Percentiles rank a stretch among this genome's conserved stretches.
Evolutionary conservation across 23 tunicate species (phyloP).

Genomic region (Trididemnum nubilum): DNA sequence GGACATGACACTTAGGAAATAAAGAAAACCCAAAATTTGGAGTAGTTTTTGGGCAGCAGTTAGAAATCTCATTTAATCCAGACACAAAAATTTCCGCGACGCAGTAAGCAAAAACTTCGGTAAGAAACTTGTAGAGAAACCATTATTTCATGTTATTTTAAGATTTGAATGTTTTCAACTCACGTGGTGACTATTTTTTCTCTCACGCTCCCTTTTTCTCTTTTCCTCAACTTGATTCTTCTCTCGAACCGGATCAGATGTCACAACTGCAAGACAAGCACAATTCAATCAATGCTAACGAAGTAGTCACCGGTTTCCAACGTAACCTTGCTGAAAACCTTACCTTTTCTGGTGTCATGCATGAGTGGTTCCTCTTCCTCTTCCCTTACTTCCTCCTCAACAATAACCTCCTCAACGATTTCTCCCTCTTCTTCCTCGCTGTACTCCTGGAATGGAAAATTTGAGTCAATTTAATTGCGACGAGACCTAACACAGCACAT

Average conservation of each 20-base stretch:
- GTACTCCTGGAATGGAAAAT: constrained; percentile 39
- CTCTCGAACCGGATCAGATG: not conserved
- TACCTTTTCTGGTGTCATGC: constrained; percentile 20
- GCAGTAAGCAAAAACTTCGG: too few species aligned
- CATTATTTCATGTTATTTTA: not conserved
- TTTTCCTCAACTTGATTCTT: not conserved
- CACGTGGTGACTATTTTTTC: not conserved
- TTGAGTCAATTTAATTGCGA: not conserved
- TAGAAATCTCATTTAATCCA: too few species aligned
- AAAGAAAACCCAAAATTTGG: too few species aligned
- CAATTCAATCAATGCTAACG: too few species aligned
- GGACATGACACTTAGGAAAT: too few species aligned
- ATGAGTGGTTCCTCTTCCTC: constrained; percentile 40
- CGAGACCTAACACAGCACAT: not conserved
- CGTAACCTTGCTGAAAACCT: too few species aligned
- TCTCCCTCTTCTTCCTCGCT: constrained; percentile 82
- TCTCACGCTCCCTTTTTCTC: not conserved
- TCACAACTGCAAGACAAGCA: not conserved
- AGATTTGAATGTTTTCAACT: too few species aligned
- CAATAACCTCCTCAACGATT: constrained; percentile 82
- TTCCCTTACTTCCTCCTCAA: constrained; percentile 55
- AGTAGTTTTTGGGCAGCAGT: too few species aligned
- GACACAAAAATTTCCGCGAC: too few species aligned
- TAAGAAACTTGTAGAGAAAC: too few species aligned
- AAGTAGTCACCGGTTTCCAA: too few species aligned